Conservation (phyloP, 2,888 invertebrate genomes). For the Netelia virgata region DNA sequence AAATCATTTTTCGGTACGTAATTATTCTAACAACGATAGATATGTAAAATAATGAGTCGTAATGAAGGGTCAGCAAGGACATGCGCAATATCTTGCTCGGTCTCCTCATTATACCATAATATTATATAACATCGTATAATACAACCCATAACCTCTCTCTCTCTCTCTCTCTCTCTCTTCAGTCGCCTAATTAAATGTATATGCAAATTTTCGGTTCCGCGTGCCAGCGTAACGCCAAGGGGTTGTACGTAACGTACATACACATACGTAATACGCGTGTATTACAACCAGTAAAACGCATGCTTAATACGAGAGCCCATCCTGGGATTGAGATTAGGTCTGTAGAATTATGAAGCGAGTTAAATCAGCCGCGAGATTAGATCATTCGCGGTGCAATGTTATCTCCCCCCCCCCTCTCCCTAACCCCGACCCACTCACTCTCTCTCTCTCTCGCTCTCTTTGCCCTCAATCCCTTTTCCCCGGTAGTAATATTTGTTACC, state of each 20-base stretch:
- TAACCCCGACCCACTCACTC: no score
- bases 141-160: conserved; percentile 38
- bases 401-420: conserved; percentile 76
- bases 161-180: conserved; percentile 21
- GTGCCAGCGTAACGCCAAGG: conserved; percentile 69
- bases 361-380: conserved; percentile 84
- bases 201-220: conserved; percentile 72
- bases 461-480: conserved; percentile 68
- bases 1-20: no score
- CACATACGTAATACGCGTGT: conserved; percentile 44
- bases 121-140: conserved; percentile 66
- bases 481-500: conserved; percentile 81
- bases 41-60: conserved; percentile 17
- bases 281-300: conserved; percentile 72
- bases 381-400: conserved; percentile 81
- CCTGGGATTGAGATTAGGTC: conserved; percentile 83
- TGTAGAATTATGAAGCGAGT: conserved; percentile 84
- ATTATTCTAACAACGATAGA: not conserved
- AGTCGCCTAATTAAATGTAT: conserved; percentile 81
- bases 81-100: conserved; percentile 9
- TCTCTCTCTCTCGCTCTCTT: no score
- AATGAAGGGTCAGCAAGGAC: conserved; percentile 2
- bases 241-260: conserved; percentile 48
- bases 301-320: conserved; percentile 78
- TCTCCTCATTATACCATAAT: conserved; percentile 54